Percentiles rank a stretch among this genome's conserved stretches.
Conservation (phyloP, 2,888 invertebrate species). For the Vandiemenella viatica region DNA sequence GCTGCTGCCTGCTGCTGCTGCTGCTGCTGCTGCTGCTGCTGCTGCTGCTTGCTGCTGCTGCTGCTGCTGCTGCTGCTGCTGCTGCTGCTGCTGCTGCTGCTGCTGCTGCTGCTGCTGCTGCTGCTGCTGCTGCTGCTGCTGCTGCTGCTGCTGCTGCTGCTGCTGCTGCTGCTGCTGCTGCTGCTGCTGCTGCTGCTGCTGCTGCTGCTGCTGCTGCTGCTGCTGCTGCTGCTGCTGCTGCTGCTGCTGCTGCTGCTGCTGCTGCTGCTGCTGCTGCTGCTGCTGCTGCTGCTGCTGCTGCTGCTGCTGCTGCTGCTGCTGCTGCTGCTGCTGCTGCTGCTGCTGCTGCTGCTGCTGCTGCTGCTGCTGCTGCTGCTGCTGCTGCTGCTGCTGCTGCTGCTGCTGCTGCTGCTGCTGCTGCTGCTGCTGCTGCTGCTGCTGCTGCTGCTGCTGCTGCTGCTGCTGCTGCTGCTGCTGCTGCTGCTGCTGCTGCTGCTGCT, state of each 20-base stretch:
- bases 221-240: conserved; percentile 4
- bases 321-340: not conserved
- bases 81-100: conserved; percentile 5
- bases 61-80: conserved; percentile 5
- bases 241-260: conserved; percentile 5
- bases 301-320: conserved; percentile 2
- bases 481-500: conserved; percentile 31
- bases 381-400: conserved; percentile 3
- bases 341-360: not conserved
- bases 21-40: conserved; percentile 5
- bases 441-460: conserved; percentile 35
- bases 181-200: conserved; percentile 5
- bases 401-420: conserved; percentile 8
- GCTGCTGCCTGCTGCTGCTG: conserved; percentile 4
- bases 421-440: conserved; percentile 30
- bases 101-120: conserved; percentile 5
- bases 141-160: conserved; percentile 3
- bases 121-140: conserved; percentile 4
- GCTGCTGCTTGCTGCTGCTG: too few species aligned
- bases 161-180: conserved; percentile 5
- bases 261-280: conserved; percentile 2
- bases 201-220: conserved; percentile 2
- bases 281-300: conserved; percentile 1
- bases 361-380: conserved; percentile 2
- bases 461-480: conserved; percentile 40